Evolutionary conservation across 2,888 invertebrate genomes (phyloP), one percentile per base, ranked within the genome.

Genomic region (Limnephilus marmoratus): DNA sequence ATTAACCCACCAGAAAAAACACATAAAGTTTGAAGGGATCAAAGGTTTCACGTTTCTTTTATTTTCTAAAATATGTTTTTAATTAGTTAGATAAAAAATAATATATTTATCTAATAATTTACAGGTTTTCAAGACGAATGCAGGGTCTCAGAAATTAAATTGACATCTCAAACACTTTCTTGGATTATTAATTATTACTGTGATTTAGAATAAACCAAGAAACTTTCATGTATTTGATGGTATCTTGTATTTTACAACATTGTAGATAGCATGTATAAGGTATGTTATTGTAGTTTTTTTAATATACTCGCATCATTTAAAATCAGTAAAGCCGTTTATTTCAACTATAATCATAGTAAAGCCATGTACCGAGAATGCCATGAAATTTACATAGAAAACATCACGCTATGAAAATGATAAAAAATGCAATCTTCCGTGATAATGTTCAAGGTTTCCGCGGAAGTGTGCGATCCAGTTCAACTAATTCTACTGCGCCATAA

Each of bases 361-460:
- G 7, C 24, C 68, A 68, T n/a, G n/a, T 68, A n/a, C n/a, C 68
- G 68, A 68, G 68, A 68, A 68, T 68, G 68, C 9, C 24, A 68
- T 68, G 24, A 68, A 68, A 68, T 68, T 24, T 68, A 68, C 68
- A 24, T 68, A 24, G n/a, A 68, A 68, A 68, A 68, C 68, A n/a
- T 68, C 68, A 68, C 68, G 68, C 68, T 68, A 68, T 68, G 68
- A 9, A 9, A 68, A n/a, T 24, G 68, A 68, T 68, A 24, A 68
- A 9, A 68, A 68, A 68, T 68, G 68, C 68, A 68, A 68, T 68
- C 68, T 24, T 68, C 53, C 68, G 68, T 68, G 68, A 68, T 68
- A 68, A 68, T 68, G 68, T 68, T 68, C 68, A 68, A 68, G 68
- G 68, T 68, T 68, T 68, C 68, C n/a, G 68, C 68, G 68, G 68